Percentiles rank a stretch among this genome's conserved stretches.
Evolutionary conservation across 2,797 vertebrate genomes (phyloP).

Genomic region (Hydrolagus colliei): DNA sequence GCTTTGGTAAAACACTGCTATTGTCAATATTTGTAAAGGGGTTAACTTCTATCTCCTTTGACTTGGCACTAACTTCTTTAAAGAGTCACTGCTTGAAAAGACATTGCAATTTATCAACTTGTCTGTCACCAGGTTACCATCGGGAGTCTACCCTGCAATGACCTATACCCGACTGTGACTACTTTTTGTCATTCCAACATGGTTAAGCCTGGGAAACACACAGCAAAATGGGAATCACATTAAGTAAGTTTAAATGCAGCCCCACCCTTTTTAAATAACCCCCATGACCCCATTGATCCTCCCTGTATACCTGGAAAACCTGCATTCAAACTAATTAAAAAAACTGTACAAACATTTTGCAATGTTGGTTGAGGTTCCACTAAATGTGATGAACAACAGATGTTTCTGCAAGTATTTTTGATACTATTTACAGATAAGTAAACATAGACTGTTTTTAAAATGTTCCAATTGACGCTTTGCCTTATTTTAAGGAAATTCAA

Average conservation of each 20-base stretch:
- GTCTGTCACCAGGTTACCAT: slow-evolving; percentile 50
- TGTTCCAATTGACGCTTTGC: background rate
- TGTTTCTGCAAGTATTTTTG: background rate
- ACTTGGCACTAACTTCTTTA: slow-evolving; percentile 46
- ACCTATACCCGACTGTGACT: slow-evolving; percentile 44
- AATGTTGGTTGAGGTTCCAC: no score
- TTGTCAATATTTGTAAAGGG: slow-evolving; percentile 41
- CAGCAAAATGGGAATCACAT: background rate
- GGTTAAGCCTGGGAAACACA: background rate
- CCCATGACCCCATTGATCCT: background rate
- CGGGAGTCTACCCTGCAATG: slow-evolving; percentile 50
- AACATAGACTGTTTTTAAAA: background rate
- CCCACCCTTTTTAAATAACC: background rate
- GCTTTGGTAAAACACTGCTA: slow-evolving; percentile 41
- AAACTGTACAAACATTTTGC: no score
- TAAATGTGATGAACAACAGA: no score
- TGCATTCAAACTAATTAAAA: background rate
- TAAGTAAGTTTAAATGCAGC: background rate
- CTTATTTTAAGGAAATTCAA: background rate
- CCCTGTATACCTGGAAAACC: background rate
- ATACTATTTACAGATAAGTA: background rate
- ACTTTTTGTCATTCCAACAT: slow-evolving; percentile 40
- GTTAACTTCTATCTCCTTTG: slow-evolving; percentile 34
- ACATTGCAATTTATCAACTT: slow-evolving; percentile 50
- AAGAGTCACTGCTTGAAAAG: slow-evolving; percentile 52